Evolutionary conservation across 2,888 invertebrate genomes (phyloP).

Genomic region (Heliconius cydno): DNA sequence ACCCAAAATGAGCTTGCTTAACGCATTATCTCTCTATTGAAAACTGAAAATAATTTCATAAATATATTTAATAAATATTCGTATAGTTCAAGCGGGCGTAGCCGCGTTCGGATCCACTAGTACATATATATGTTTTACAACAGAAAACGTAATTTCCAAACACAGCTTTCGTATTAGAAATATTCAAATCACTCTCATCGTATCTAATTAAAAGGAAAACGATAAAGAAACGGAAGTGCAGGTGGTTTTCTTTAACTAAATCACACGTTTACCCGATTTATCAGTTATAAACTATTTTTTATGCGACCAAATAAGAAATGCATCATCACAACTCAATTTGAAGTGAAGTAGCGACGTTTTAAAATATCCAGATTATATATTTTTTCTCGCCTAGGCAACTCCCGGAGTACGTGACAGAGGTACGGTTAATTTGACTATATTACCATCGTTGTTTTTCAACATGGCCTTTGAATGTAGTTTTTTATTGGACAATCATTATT

Average conservation of each 20-base stretch:
- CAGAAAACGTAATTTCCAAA: constrained; percentile 41
- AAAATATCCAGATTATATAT: constrained; percentile 47
- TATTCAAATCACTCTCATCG: constrained; percentile 58
- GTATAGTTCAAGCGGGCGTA: no score
- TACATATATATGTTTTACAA: constrained; percentile 2
- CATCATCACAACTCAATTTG: constrained; percentile 42
- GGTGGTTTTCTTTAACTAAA: constrained; percentile 56
- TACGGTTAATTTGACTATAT: constrained; percentile 71
- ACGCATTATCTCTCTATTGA: no score
- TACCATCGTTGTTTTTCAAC: constrained; percentile 59
- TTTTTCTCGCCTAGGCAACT: constrained; percentile 57
- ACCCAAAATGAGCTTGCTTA: no score
- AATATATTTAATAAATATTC: no score
- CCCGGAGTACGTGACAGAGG: constrained; percentile 69
- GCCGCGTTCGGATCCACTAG: no score
- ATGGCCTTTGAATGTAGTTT: constrained; percentile 51
- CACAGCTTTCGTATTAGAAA: constrained; percentile 57
- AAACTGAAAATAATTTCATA: no score
- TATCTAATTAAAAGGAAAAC: constrained; percentile 59
- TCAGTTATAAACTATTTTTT: constrained; percentile 53
- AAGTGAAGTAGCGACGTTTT: constrained; percentile 45
- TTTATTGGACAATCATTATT: constrained; percentile 59
- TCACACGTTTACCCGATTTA: constrained; percentile 60
- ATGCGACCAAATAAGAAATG: constrained; percentile 46
- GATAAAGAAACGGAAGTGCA: constrained; percentile 62